Evolutionary conservation across 2,797 vertebrate species (phyloP).

Genomic region (Chelmon rostratus): DNA sequence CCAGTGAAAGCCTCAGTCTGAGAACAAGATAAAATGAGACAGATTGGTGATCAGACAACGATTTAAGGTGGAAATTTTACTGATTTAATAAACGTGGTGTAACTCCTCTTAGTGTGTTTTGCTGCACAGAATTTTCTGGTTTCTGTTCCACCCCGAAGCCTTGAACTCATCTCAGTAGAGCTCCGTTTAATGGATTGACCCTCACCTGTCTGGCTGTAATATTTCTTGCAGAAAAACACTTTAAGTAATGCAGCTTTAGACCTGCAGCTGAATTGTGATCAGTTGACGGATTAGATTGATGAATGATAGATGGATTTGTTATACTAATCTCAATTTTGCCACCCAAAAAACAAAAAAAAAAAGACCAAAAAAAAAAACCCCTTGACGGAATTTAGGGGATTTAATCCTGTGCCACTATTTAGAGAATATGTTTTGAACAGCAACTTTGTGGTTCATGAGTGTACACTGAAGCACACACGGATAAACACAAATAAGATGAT

Average conservation of each 20-base stretch:
- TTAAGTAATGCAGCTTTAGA: too few relatives aligned
- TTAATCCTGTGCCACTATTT: not conserved
- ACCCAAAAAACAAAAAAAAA: too few relatives aligned
- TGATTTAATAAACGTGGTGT: not conserved
- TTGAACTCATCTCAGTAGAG: not conserved
- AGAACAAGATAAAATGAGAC: not conserved
- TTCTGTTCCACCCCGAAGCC: not conserved
- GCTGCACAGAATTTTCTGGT: not conserved
- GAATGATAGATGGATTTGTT: not conserved
- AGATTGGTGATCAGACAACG: not conserved
- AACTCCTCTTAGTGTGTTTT: not conserved
- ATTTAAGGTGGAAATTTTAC: constrained; percentile 1
- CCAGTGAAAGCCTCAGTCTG: not conserved
- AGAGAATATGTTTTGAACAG: not conserved
- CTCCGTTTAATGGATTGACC: not conserved
- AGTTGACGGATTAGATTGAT: not conserved
- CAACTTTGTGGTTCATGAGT: constrained; percentile 15
- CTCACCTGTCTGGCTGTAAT: not conserved
- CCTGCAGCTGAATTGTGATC: not conserved
- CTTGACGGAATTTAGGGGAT: not conserved
- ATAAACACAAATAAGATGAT: constrained; percentile 7
- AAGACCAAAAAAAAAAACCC: not conserved
- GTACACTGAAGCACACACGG: not conserved
- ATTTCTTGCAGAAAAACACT: too few relatives aligned
- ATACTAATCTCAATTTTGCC: not conserved